Percentiles rank a stretch among this genome's conserved stretches.
Conservation (phyloP, 2,113 vertebrate species). For the Crotalus viridis region DNA sequence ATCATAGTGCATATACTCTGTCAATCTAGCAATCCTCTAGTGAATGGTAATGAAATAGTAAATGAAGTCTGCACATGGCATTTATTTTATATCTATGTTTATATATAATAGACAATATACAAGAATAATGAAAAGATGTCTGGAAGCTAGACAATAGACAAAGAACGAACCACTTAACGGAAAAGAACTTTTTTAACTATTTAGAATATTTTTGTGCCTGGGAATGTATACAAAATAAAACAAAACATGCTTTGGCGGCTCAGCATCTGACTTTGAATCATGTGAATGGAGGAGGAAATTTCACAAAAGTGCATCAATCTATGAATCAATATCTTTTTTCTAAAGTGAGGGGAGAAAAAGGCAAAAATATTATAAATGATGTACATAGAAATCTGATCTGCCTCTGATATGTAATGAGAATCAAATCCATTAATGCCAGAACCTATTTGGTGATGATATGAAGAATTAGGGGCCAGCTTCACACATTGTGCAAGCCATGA, state of each 20-base stretch:
- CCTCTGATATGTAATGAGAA: neutral
- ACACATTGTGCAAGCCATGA: neutral
- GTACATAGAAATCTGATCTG: neutral
- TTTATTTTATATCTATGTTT: no score
- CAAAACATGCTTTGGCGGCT: no score
- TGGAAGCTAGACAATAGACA: no score
- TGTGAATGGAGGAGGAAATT: neutral
- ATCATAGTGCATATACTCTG: neutral
- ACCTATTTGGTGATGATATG: neutral
- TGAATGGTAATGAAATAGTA: neutral
- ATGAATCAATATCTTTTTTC: neutral
- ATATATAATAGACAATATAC: no score
- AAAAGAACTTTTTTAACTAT: no score
- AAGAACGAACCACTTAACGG: no score
- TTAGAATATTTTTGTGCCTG: no score
- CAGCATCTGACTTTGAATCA: no score
- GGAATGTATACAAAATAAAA: no score
- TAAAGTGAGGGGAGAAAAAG: neutral
- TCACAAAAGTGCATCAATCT: neutral
- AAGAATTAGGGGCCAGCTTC: neutral
- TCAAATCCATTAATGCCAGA: neutral
- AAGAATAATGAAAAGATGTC: no score
- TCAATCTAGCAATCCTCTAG: neutral
- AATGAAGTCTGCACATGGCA: neutral
- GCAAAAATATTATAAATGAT: neutral